phyloP scores from a whole-genome alignment of 1,140 invertebrate genomes.

The Orius insidiosus region DNA sequence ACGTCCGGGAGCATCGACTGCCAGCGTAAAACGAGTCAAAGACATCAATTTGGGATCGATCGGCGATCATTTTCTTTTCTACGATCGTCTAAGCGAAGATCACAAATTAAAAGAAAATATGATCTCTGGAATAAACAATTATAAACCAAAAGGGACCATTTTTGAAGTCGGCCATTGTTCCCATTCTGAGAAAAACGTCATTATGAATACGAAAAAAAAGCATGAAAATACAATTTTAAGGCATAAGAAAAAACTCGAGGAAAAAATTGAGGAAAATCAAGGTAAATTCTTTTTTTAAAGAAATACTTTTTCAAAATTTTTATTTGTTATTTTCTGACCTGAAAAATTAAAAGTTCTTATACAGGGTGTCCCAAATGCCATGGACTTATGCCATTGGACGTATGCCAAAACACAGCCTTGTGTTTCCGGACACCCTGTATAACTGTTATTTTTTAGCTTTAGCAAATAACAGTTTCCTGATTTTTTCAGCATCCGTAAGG shows the following conservation, averaged over 20 bases:
- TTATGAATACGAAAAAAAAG: constrained; percentile 19
- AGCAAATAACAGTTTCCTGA: constrained; percentile 10
- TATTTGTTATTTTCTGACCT: no score
- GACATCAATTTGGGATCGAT: constrained; percentile 32
- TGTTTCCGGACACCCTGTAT: no score
- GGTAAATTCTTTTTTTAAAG: constrained; percentile 9
- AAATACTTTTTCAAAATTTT: no score
- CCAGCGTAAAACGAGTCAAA: constrained; percentile 76
- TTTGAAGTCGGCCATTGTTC: constrained; percentile 78
- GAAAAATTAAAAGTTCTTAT: no score
- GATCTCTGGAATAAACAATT: constrained; percentile 62
- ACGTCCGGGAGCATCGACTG: constrained; percentile 65
- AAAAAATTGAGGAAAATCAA: constrained; percentile 20
- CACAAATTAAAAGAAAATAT: constrained; percentile 26
- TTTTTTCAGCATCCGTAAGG: constrained; percentile 19
- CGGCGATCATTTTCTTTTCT: constrained; percentile 32
- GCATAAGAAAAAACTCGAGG: constrained; percentile 27
- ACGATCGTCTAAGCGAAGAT: constrained; percentile 24
- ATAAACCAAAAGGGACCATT: constrained; percentile 76
- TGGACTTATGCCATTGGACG: no score
- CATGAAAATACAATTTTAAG: constrained; percentile 17
- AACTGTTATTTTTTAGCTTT: no score
- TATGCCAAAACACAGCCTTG: no score
- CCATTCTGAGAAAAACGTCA: constrained; percentile 35
- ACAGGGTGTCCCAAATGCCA: no score